These are phyloP conservation scores for Macheiramphus alcinus DNA, from an alignment of 2,113 vertebrate species.

Conservation along the genomic window DNA sequence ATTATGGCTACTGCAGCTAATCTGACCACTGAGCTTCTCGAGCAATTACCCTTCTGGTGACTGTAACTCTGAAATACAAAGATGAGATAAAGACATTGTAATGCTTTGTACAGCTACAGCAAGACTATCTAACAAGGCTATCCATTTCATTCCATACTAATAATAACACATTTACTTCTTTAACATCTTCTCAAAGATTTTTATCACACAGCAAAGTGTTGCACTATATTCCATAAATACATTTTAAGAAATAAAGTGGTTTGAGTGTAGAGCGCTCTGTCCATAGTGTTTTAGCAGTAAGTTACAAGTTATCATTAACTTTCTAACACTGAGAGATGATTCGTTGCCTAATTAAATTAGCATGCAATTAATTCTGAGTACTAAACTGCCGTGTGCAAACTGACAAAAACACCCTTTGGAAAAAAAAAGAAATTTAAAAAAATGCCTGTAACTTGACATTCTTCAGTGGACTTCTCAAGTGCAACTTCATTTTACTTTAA, in stretches of 20 bases:
- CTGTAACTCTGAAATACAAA: not conserved
- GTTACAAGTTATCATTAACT: not conserved
- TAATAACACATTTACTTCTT: not conserved
- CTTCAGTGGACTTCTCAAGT: not conserved
- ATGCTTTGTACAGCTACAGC: not conserved
- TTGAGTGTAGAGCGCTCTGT: not conserved
- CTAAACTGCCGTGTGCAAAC: not conserved
- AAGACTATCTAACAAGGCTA: not conserved
- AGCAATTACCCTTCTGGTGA: not conserved
- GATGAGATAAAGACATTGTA: not conserved
- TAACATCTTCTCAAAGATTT: not conserved
- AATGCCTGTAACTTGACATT: not conserved
- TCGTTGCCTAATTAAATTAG: not conserved
- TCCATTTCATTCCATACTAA: not conserved
- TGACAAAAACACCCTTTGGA: not conserved
- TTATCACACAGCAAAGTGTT: not conserved
- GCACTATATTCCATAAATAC: not conserved
- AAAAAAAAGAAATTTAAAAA: not conserved
- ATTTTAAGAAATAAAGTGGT: not conserved
- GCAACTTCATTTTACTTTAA: not conserved
- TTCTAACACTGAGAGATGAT: not conserved
- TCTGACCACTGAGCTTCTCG: not conserved
- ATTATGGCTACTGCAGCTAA: not conserved
- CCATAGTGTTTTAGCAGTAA: not conserved
- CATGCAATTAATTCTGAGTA: not conserved